phyloP scores from a whole-genome alignment of 2,797 vertebrate species.

The Sphenopsis melanotis region DNA sequence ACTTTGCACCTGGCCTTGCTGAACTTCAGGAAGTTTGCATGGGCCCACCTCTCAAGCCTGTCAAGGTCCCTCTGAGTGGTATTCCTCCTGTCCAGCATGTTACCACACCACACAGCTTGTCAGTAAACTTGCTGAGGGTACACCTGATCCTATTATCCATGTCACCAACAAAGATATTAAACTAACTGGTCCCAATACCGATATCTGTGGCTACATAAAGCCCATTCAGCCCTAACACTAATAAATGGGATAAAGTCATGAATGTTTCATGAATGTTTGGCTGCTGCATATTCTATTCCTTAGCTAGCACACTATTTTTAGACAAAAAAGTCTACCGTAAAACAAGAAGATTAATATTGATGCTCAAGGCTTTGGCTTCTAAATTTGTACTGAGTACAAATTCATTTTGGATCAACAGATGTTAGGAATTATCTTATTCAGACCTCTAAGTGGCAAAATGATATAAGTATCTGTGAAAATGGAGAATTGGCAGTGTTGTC shows the following conservation, averaged over 20 bases:
- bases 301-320: background rate
- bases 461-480: background rate
- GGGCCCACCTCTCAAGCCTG: background rate
- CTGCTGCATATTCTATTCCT: background rate
- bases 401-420: background rate
- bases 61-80: background rate
- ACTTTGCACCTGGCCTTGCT: background rate
- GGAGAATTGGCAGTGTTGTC: background rate
- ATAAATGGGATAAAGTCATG: background rate
- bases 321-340: background rate
- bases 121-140: background rate
- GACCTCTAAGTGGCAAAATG: background rate
- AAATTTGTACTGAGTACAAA: background rate
- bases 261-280: background rate
- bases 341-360: background rate
- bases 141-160: background rate
- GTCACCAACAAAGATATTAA: background rate
- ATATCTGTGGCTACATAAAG: background rate
- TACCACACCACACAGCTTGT: background rate
- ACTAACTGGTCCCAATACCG: accelerated
- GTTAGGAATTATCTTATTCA: background rate
- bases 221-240: background rate
- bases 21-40: background rate
- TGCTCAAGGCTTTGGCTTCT: background rate
- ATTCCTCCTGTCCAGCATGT: background rate